A percentile compares a stretch with the other conserved stretches of the same genome.
These are phyloP conservation scores for Spizella passerina DNA, from an alignment of 2,797 vertebrate species.

Conservation along the genomic window DNA sequence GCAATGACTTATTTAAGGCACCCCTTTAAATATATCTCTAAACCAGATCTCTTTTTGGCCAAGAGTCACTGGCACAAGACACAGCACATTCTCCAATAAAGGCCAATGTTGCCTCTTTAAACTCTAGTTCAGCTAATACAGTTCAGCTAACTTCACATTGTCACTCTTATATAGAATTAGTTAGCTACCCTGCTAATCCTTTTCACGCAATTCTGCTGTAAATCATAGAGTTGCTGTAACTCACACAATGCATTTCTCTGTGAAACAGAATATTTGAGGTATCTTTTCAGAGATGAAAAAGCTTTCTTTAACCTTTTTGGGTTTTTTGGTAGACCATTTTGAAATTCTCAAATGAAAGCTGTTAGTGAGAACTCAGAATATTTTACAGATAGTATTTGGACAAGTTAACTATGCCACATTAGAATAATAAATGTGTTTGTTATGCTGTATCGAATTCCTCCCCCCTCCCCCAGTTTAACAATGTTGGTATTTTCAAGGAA, in stretches of 20 bases:
- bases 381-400: neutral
- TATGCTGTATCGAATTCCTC: neutral
- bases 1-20: neutral
- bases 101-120: neutral
- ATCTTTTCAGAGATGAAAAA: neutral
- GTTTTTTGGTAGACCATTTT: neutral
- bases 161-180: neutral
- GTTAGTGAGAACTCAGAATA: neutral
- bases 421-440: neutral
- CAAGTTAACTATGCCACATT: neutral
- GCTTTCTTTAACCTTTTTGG: neutral
- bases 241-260: neutral
- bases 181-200: neutral
- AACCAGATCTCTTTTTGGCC: neutral
- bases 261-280: neutral
- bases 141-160: neutral
- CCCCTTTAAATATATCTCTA: neutral
- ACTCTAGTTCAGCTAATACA: neutral
- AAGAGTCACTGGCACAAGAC: neutral
- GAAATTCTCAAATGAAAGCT: neutral
- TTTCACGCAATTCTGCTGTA: rapidly evolving
- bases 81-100: neutral
- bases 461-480: neutral
- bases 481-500: neutral
- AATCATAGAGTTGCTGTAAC: neutral